Evolutionary conservation across 2,113 vertebrate genomes (phyloP).

Genomic region (Microcebus griseorufus): DNA sequence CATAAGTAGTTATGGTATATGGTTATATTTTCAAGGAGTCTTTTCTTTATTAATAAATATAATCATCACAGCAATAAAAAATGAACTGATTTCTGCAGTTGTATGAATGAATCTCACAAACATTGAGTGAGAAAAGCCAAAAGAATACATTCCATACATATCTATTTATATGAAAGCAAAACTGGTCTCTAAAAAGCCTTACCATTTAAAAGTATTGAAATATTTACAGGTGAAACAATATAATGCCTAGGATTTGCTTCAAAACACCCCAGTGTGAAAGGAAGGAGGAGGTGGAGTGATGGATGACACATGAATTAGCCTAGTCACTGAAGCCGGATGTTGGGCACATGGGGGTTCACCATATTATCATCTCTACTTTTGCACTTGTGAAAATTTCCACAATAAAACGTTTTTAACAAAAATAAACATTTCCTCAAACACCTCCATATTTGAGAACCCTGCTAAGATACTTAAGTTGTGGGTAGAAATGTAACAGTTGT

Average conservation of each 20-base stretch:
- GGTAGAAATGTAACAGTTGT: not conserved
- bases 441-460: not conserved
- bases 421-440: not conserved
- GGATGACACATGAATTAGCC: not conserved
- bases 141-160: not conserved
- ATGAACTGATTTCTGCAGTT: not conserved
- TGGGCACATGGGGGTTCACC: not conserved
- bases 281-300: not conserved
- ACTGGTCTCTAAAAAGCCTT: not conserved
- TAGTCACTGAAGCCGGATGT: not conserved
- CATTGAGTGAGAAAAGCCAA: not conserved
- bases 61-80: not conserved
- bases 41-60: not conserved
- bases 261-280: not conserved
- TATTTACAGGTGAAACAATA: not conserved
- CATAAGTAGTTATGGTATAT: not conserved
- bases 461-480: not conserved
- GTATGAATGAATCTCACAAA: slow-evolving; percentile 22
- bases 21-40: not conserved
- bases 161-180: not conserved
- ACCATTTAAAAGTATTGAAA: not conserved
- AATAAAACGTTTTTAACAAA: not conserved
- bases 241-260: not conserved
- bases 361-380: not conserved
- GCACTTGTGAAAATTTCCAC: not conserved